These are phyloP conservation scores for Calonectris borealis DNA, from an alignment of 2,113 vertebrate genomes.

Conservation along the genomic window DNA sequence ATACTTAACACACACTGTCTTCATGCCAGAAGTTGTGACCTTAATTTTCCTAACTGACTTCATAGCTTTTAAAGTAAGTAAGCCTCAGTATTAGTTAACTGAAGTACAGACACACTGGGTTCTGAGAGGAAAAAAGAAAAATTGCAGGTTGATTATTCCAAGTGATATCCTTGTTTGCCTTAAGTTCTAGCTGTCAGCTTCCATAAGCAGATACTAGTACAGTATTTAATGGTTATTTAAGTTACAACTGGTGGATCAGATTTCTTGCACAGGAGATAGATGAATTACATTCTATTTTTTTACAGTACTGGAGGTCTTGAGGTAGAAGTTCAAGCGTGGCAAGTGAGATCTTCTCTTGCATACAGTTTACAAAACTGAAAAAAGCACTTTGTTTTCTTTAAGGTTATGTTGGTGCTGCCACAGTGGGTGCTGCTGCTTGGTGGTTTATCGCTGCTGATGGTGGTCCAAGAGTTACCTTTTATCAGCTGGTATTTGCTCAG, in stretches of 20 bases:
- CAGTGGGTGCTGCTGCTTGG: conserved; percentile 96
- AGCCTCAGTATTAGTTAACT: neutral
- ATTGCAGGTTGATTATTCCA: neutral
- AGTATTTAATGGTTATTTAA: neutral
- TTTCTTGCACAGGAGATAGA: neutral
- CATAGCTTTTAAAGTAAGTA: neutral
- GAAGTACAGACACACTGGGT: neutral
- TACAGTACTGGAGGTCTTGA: neutral
- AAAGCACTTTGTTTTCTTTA: neutral
- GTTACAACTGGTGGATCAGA: neutral
- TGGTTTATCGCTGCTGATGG: conserved; percentile 95
- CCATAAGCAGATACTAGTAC: neutral
- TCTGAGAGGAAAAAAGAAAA: neutral
- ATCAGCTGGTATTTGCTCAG: conserved; percentile 88
- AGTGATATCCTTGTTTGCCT: neutral
- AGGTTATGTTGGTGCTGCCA: conserved; percentile 97
- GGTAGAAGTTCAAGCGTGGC: neutral
- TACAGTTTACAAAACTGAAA: neutral
- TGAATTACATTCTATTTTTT: neutral
- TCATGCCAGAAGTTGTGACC: neutral
- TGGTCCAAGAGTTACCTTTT: conserved; percentile 89
- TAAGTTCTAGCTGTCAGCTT: neutral
- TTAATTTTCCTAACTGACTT: neutral
- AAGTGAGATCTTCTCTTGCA: neutral
- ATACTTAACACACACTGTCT: neutral